Percentiles rank a stretch among this genome's conserved stretches.
Conservation (phyloP, 2,797 vertebrate species). For the Gymnocypris eckloni region DNA sequence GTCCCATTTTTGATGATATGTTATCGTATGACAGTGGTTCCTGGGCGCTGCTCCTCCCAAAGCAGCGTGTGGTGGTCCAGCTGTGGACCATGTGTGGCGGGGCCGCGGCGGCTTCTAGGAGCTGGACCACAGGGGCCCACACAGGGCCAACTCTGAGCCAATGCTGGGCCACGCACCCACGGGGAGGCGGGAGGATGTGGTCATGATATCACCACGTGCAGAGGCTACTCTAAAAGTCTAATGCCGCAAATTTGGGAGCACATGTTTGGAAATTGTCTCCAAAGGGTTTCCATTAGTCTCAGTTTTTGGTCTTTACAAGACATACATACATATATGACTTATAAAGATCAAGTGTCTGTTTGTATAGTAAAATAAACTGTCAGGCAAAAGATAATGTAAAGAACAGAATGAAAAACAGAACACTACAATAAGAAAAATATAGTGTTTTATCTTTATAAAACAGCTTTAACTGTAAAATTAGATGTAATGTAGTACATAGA, state of each 20-base stretch:
- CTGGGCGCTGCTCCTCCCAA: slow-evolving; percentile 51
- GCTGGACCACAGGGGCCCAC: slow-evolving; percentile 74
- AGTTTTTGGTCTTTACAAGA: slow-evolving; percentile 67
- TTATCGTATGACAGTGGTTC: slow-evolving; percentile 83
- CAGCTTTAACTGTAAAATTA: background rate
- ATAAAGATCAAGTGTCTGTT: slow-evolving; percentile 44
- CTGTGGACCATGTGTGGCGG: slow-evolving; percentile 80
- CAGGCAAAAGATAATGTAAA: slow-evolving; percentile 25
- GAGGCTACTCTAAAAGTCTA: slow-evolving; percentile 74
- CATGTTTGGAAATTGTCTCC: slow-evolving; percentile 74
- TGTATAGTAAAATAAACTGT: slow-evolving; percentile 28
- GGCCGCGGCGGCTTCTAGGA: slow-evolving; percentile 74
- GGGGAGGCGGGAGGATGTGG: slow-evolving; percentile 78
- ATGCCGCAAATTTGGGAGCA: slow-evolving; percentile 73
- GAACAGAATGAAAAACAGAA: background rate
- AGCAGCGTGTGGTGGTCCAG: slow-evolving; percentile 79
- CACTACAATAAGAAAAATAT: background rate
- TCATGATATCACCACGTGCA: slow-evolving; percentile 79
- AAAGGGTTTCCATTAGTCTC: slow-evolving; percentile 74
- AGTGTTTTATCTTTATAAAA: background rate
- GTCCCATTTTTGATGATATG: slow-evolving; percentile 84
- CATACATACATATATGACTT: slow-evolving; percentile 65
- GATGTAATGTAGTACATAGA: background rate
- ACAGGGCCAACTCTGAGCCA: slow-evolving; percentile 39
- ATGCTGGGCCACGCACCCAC: slow-evolving; percentile 61